These are phyloP conservation scores for Phasia obesa DNA, from an alignment of 2,888 invertebrate genomes.

Conservation along the genomic window DNA sequence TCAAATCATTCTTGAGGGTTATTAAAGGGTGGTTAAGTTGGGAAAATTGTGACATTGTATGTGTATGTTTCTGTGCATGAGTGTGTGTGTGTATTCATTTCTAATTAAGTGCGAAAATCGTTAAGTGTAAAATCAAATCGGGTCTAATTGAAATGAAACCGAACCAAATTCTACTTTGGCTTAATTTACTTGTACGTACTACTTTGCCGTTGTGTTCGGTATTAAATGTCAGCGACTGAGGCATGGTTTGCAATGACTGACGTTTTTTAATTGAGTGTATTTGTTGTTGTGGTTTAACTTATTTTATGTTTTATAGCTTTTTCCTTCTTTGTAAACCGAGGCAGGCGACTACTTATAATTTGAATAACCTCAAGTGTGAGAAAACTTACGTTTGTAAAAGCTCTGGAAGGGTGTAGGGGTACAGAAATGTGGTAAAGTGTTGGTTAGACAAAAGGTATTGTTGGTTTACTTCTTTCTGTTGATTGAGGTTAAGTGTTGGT, in stretches of 20 bases:
- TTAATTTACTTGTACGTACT: neutral
- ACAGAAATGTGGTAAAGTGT: too few relatives aligned
- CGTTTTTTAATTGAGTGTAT: constrained; percentile 2
- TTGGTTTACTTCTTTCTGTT: constrained; percentile 6
- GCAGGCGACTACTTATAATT: constrained; percentile 52
- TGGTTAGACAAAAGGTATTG: constrained; percentile 32
- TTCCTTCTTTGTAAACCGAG: constrained; percentile 22
- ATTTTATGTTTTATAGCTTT: constrained; percentile 41
- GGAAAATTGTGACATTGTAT: neutral
- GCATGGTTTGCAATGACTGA: constrained; percentile 32
- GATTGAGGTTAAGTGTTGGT: constrained; percentile 70
- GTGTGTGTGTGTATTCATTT: constrained; percentile 72
- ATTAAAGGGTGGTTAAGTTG: constrained; percentile 1
- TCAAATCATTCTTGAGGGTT: constrained; percentile 80
- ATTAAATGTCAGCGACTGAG: neutral
- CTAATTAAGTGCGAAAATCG: constrained; percentile 83
- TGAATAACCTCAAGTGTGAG: constrained; percentile 25
- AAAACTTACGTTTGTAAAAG: constrained; percentile 14
- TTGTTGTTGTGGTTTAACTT: constrained; percentile 36
- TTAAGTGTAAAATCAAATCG: constrained; percentile 82
- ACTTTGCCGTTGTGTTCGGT: neutral
- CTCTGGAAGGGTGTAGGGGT: neutral
- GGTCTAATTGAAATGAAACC: constrained; percentile 71
- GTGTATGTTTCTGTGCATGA: constrained; percentile 2
- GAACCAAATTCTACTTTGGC: constrained; percentile 29